Evolutionary conservation across 2,797 vertebrate genomes (phyloP), one percentile per base, ranked within the genome.

Genomic region (Danio kyathit): DNA sequence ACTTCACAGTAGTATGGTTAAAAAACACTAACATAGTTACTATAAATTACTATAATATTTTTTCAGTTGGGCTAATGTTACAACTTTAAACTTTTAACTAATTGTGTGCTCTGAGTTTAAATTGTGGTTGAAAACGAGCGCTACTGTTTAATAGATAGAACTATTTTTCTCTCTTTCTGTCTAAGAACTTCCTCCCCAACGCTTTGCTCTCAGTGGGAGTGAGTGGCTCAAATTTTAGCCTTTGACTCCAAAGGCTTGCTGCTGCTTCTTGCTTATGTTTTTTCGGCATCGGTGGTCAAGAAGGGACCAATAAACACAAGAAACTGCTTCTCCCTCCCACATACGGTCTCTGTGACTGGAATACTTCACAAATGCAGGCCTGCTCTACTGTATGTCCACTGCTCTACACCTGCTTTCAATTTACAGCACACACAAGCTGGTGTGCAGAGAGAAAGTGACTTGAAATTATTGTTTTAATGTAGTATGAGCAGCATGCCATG

Each of bases 261-360:
- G 7, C 54, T 70, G n/a, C 69, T 64, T 44, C 17, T 40, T 59
- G 13, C 38, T 70, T 61, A 21, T 52, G 59, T 8, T 29, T 21
- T 60, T 60, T 79, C 48, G 63, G 16, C 29, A 51, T 52, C 56
- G 57, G 52, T 38, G 57, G 64, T 59, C 16, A 29, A 70, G 38
- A n/a, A 52, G 52, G 13, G 44, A 79, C 56, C 48, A 52, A 17
- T 63, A 52, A 51, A 75, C 59, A 75, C 29, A 0, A 71, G 56
- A 70, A 57, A 69, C 21, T 16, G 14, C 21, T 49, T 71, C 57
- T 63, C 14, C 38, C 66, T 21, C 66, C 17, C 38, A 54, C 56
- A 41, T 51, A 3, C 29, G 29, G 29, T 29, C 1, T 61, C 5
- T 40, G 54, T 60, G 56, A 61, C 44, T 70, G 8, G 7, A 51